Base-by-base conservation (phyloP, 2,113 vertebrate species). In the Scopus umbretta region DNA sequence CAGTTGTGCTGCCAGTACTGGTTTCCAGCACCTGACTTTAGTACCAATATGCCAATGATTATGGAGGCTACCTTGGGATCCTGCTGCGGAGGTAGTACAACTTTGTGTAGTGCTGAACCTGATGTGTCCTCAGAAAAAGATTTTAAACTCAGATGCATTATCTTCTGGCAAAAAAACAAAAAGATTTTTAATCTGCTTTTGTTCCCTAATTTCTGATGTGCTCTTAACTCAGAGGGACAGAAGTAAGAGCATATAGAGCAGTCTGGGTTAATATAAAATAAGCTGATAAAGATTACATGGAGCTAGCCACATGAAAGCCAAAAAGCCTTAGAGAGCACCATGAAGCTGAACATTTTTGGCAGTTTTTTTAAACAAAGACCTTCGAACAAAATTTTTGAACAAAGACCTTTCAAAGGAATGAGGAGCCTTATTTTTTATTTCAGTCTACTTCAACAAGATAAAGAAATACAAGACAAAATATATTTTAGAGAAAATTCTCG, bases 281-380 rank as follows among this genome's bases (percentile, higher is more conserved):
- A 67, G 26, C 21, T 17, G 22, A 45, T 74, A 52, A 80, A 58
- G 84, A 62, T 67, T 81, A 89, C 5, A 8, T 49, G 38, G 68
- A 78, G 55, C 43, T 78, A 30, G 43, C 53, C 32, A 62, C 19
- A 27, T 42, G 53, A 91, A 72, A 86, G 53, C 81, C 11, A 13
- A 66, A 73, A 79, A 45, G 23, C 67, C 40, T 62, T 66, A 47
- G 63, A 83, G n/a, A 76, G 27, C 45, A 53, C 25, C 3, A 6
- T 1, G 2, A 74, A 47, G 55, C 65, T 62, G 65, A 86, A 71
- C 2, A 7, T 89, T 91, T 83, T 90, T 72, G n/a, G 62, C 65
- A 75, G 74, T 53, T 79, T 78, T 82, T n/a, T 68, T 67, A 95
- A 94, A 68, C n/a, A 68, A 80, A 68, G 66, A 50, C 19, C 45